phyloP scores from a whole-genome alignment of 2,888 invertebrate genomes.

The Ypsolopha sequella region DNA sequence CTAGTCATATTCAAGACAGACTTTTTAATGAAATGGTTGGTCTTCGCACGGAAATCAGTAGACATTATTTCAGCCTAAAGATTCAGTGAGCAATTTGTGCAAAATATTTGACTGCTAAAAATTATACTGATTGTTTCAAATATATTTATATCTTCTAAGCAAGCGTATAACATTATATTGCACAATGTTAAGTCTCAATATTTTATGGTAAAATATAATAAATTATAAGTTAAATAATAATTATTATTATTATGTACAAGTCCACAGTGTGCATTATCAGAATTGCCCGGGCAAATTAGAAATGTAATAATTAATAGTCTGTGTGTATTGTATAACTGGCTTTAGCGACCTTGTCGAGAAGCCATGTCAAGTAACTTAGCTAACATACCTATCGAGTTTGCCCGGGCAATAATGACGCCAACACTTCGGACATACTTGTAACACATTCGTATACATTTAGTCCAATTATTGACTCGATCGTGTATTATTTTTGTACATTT shows the following conservation, averaged over 20 bases:
- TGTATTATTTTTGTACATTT: neutral
- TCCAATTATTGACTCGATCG: too few species aligned
- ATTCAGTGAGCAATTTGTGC: constrained; percentile 50
- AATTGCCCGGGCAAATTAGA: too few species aligned
- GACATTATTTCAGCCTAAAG: constrained; percentile 23
- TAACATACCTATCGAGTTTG: too few species aligned
- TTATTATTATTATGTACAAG: neutral
- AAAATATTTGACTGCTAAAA: constrained; percentile 56
- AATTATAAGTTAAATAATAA: neutral
- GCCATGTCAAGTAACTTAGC: too few species aligned
- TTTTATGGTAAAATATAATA: constrained; percentile 51
- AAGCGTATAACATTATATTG: constrained; percentile 55
- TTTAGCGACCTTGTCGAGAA: too few species aligned
- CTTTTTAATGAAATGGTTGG: constrained; percentile 13
- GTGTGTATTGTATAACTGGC: too few species aligned
- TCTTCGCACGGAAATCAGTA: constrained; percentile 21
- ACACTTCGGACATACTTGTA: too few species aligned
- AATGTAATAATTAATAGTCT: too few species aligned
- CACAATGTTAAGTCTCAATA: constrained; percentile 68
- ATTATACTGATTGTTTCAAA: constrained; percentile 53
- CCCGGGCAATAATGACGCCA: too few species aligned
- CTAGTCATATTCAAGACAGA: constrained; percentile 13
- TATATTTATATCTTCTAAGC: constrained; percentile 42
- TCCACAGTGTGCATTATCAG: too few species aligned
- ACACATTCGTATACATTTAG: too few species aligned